These are phyloP conservation scores for Lycopodina hypogea DNA, from an alignment of 37 sponge, comb jelly and placozoan genomes.

Conservation along the genomic window DNA sequence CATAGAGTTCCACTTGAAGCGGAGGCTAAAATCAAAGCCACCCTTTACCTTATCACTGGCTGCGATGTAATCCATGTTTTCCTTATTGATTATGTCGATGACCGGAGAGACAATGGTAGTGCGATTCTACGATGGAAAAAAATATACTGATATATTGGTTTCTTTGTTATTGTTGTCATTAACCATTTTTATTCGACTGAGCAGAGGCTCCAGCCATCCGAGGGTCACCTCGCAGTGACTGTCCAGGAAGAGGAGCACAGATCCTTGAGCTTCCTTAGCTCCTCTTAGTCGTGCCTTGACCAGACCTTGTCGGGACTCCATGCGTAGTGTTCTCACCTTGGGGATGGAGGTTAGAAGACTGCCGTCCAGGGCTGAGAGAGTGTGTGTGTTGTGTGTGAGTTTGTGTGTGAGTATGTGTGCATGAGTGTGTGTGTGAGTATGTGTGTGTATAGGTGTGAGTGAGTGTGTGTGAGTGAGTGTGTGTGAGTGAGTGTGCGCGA, in stretches of 20 bases:
- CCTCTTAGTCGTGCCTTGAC: constrained; percentile 79
- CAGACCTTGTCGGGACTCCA: constrained; percentile 65
- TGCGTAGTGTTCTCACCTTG: constrained; percentile 65
- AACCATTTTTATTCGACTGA: constrained; percentile 59
- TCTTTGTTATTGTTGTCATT: not conserved
- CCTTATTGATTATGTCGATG: constrained; percentile 83
- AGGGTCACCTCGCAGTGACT: constrained; percentile 83
- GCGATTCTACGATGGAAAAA: constrained; percentile 38
- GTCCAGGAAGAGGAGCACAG: constrained; percentile 86
- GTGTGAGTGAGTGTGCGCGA: too few species aligned
- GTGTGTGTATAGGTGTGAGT: too few species aligned
- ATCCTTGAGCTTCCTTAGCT: constrained; percentile 51
- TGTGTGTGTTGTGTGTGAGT: not conserved
- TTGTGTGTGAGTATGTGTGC: too few species aligned
- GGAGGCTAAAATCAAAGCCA: constrained; percentile 61
- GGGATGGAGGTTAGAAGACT: constrained; percentile 55
- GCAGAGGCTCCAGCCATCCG: constrained; percentile 83
- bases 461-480: constrained; percentile 3
- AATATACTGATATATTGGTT: too few species aligned
- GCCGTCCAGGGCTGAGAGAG: constrained; percentile 53
- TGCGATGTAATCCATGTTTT: constrained; percentile 44
- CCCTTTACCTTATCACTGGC: constrained; percentile 52
- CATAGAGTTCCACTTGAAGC: constrained; percentile 71
- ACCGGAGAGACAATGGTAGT: constrained; percentile 74
- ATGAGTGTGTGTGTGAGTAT: too few species aligned